phyloP scores from a whole-genome alignment of 2,113 vertebrate genomes.

The Pseudopipra pipra region DNA sequence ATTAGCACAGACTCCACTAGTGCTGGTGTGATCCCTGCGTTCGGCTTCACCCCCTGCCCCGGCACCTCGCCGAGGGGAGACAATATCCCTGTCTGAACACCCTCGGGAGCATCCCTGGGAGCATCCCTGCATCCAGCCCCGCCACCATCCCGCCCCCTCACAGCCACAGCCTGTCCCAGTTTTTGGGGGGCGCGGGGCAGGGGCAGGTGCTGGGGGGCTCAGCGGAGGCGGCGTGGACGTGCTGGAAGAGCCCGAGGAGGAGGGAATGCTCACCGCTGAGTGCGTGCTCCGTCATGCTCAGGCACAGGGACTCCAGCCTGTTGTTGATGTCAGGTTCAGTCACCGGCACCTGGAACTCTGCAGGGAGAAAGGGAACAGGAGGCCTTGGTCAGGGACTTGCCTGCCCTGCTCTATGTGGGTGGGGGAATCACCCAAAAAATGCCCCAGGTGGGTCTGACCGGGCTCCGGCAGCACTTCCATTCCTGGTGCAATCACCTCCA shows the following conservation, averaged over 20 bases:
- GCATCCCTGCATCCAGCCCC: not conserved
- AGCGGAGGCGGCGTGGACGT: not conserved
- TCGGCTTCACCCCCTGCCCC: not conserved
- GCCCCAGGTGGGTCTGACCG: not conserved
- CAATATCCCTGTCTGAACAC: fast-evolving
- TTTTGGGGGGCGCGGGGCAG: not conserved
- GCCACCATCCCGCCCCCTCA: not conserved
- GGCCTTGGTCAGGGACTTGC: not conserved
- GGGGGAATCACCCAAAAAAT: not conserved
- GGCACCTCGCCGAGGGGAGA: not conserved
- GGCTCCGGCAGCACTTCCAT: fast-evolving
- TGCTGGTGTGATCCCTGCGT: not conserved
- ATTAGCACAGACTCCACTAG: not conserved
- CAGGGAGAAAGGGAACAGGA: not conserved
- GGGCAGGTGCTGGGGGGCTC: slow-evolving; percentile 21
- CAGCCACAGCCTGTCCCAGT: slow-evolving; percentile 58
- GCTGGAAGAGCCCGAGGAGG: slow-evolving; percentile 18
- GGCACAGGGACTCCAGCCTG: slow-evolving; percentile 97
- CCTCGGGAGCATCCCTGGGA: not conserved
- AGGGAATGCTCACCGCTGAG: slow-evolving; percentile 85
- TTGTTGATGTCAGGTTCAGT: slow-evolving; percentile 99
- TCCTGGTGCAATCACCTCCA: not conserved
- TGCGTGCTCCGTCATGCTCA: slow-evolving; percentile 98
- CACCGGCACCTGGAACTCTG: slow-evolving; percentile 93
- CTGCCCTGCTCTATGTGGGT: fast-evolving